A percentile compares a stretch with the other conserved stretches of the same genome.
Conservation (phyloP, 1,140 invertebrate species). For the Drosophila orena region DNA sequence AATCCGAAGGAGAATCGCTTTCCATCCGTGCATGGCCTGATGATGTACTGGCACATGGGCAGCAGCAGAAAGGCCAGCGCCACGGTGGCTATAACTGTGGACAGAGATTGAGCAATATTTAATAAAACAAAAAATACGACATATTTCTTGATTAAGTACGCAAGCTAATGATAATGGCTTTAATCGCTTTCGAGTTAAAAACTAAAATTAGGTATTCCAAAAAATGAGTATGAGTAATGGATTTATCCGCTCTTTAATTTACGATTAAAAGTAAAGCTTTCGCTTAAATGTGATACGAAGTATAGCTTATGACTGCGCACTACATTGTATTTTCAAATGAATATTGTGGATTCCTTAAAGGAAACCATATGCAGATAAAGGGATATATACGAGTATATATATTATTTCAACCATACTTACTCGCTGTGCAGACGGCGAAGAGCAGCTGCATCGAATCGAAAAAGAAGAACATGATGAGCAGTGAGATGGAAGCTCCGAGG, state of each 20-base stretch:
- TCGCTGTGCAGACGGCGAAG: constrained; percentile 98
- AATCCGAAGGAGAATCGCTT: constrained; percentile 96
- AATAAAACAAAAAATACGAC: background rate
- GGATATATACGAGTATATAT: background rate
- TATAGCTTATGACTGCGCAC: too few relatives aligned
- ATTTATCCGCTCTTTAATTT: too few relatives aligned
- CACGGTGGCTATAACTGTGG: constrained; percentile 97
- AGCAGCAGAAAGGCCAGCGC: constrained; percentile 97
- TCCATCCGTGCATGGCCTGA: constrained; percentile 93
- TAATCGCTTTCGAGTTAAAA: too few relatives aligned
- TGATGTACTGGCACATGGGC: constrained; percentile 98
- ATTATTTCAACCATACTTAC: constrained; percentile 87
- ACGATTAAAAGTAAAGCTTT: too few relatives aligned
- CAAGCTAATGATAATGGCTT: too few relatives aligned
- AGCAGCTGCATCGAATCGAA: constrained; percentile 99
- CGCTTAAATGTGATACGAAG: too few relatives aligned
- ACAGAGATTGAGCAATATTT: background rate
- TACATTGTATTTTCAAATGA: background rate
- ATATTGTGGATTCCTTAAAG: background rate
- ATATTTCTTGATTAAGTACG: too few relatives aligned
- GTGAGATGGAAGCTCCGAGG: constrained; percentile 96
- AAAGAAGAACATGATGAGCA: constrained; percentile 99
- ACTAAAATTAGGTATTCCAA: too few relatives aligned
- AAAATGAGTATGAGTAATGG: too few relatives aligned
- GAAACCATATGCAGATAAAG: background rate